Percentiles rank a stretch among this genome's conserved stretches.
Conservation (phyloP, 2,888 invertebrate genomes). For the Ditula angustiorana region DNA sequence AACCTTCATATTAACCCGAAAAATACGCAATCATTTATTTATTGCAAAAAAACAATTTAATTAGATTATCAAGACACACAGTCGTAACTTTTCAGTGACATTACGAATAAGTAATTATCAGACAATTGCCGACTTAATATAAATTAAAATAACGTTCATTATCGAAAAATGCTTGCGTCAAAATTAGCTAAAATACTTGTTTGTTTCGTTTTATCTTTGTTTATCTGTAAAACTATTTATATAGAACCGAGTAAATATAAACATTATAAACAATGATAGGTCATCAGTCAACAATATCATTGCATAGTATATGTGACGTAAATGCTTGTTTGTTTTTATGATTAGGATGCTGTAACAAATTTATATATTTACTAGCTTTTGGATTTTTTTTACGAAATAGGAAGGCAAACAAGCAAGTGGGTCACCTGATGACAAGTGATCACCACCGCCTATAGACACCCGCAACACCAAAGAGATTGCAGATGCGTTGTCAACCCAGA, state of each 20-base stretch:
- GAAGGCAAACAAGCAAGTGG: too few species aligned
- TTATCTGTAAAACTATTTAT: conserved; percentile 48
- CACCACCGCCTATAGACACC: too few species aligned
- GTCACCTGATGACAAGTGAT: too few species aligned
- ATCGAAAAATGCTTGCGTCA: conserved; percentile 39
- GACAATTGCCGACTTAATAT: conserved; percentile 49
- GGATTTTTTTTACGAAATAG: too few species aligned
- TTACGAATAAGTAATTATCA: conserved; percentile 7
- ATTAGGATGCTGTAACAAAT: neutral
- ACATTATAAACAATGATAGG: conserved; percentile 56
- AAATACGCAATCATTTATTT: neutral
- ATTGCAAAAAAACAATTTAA: conserved; percentile 24
- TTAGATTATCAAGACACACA: conserved; percentile 45
- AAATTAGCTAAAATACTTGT: conserved; percentile 53
- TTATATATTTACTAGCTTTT: neutral
- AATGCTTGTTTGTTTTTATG: conserved; percentile 18
- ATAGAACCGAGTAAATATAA: conserved; percentile 39
- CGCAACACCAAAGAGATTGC: too few species aligned
- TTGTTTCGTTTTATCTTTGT: conserved; percentile 61
- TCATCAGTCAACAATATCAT: conserved; percentile 62
- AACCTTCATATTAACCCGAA: too few species aligned
- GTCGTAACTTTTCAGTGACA: conserved; percentile 22
- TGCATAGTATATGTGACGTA: conserved; percentile 55
- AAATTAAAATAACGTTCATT: conserved; percentile 45
- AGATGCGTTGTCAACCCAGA: too few species aligned